Evolutionary conservation across 1,140 invertebrate genomes (phyloP).

Genomic region (Zaprionus vittiger): DNA sequence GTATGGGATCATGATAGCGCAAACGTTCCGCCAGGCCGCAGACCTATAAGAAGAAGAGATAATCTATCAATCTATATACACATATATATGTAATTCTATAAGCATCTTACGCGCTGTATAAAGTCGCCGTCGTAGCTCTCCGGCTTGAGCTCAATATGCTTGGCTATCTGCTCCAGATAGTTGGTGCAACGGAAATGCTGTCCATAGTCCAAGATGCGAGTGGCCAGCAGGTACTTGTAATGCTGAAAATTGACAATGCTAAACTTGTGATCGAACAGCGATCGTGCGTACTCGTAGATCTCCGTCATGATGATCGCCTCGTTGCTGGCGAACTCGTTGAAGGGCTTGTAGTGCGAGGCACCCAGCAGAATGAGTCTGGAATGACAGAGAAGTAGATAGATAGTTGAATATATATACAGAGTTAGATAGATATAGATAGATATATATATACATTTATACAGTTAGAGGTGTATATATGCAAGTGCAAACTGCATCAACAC

Average conservation of each 20-base stretch:
- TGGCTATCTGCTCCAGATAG: slow-evolving; percentile 92
- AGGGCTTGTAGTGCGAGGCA: slow-evolving; percentile 87
- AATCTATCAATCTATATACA: background rate
- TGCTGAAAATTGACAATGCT: slow-evolving; percentile 90
- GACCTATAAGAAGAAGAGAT: slow-evolving; percentile 47
- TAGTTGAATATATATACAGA: background rate
- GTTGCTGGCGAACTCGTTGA: slow-evolving; percentile 90
- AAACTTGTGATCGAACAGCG: slow-evolving; percentile 91
- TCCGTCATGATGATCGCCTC: slow-evolving; percentile 97
- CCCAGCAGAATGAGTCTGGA: slow-evolving; percentile 92
- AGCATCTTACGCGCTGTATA: slow-evolving; percentile 86
- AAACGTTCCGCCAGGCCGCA: slow-evolving; percentile 85
- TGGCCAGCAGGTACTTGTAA: slow-evolving; percentile 90
- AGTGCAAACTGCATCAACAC: background rate
- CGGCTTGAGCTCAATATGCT: slow-evolving; percentile 87
- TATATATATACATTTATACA: background rate
- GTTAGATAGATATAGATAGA: background rate
- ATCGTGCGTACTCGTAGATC: slow-evolving; percentile 96
- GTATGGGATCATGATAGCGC: slow-evolving; percentile 91
- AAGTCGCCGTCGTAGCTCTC: slow-evolving; percentile 86
- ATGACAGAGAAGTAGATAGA: background rate
- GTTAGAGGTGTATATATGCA: background rate
- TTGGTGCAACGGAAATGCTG: slow-evolving; percentile 89
- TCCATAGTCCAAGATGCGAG: slow-evolving; percentile 91
- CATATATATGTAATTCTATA: background rate